These are phyloP conservation scores for Adrianichthys oophorus DNA, from an alignment of 2,797 vertebrate species.

Conservation along the genomic window DNA sequence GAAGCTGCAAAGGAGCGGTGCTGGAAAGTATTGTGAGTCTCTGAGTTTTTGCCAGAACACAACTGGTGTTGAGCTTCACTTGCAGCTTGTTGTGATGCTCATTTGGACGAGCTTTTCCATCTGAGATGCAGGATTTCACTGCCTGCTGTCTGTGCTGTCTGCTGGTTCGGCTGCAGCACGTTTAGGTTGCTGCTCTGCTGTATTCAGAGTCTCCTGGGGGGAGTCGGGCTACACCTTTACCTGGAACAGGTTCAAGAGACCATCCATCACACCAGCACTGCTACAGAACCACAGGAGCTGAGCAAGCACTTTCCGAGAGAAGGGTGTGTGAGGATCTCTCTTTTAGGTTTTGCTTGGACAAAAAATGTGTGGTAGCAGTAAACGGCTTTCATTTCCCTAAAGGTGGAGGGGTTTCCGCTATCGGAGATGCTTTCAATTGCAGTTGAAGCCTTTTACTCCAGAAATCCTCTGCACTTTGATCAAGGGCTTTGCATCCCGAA, in stretches of 20 bases:
- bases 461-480: not conserved
- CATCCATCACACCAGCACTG: constrained; percentile 43
- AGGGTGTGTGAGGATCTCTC: constrained; percentile 26
- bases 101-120: constrained; percentile 7
- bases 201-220: constrained; percentile 38
- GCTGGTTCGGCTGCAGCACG: constrained; percentile 2
- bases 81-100: not conserved
- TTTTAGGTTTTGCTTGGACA: constrained; percentile 42
- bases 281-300: constrained; percentile 33
- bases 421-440: not conserved
- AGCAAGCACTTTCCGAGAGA: constrained; percentile 35
- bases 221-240: constrained; percentile 33
- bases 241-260: constrained; percentile 42
- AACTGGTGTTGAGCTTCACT: constrained; percentile 11
- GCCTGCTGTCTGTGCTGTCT: not conserved
- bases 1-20: constrained; percentile 3
- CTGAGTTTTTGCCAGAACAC: constrained; percentile 5
- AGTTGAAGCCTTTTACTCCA: not conserved
- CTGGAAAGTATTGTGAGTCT: not conserved
- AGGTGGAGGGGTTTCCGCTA: constrained; percentile 20
- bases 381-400: constrained; percentile 2
- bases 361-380: constrained; percentile 32
- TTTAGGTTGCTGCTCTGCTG: constrained; percentile 19
- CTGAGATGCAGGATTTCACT: not conserved
- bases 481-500: no score